Percentiles rank a stretch among this genome's conserved stretches.
Conservation (phyloP, 2,888 invertebrate species). For the Lithophane leautieri region DNA sequence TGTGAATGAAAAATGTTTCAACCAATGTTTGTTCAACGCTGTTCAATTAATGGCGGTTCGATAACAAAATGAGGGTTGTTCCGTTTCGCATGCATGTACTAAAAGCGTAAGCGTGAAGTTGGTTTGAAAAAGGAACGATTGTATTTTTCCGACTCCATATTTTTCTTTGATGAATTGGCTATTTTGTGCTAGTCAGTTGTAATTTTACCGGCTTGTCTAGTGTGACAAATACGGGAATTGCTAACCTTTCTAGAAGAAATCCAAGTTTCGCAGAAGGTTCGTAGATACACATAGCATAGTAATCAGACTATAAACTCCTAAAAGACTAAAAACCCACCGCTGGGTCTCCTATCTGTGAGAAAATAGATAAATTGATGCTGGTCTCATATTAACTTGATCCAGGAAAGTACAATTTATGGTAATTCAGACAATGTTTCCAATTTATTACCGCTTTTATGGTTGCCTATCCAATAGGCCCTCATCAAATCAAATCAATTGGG, state of each 20-base stretch:
- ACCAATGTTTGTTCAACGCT: slow-evolving; percentile 44
- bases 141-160: slow-evolving; percentile 8
- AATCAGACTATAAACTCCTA: background rate
- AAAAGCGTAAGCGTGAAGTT: slow-evolving; percentile 33
- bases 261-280: no score
- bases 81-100: slow-evolving; percentile 15
- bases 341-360: background rate
- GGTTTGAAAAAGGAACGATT: slow-evolving; percentile 40
- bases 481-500: slow-evolving; percentile 51
- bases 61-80: slow-evolving; percentile 48
- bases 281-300: background rate
- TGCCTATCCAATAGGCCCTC: slow-evolving; percentile 21
- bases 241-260: background rate
- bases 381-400: slow-evolving; percentile 4
- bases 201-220: background rate
- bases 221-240: background rate
- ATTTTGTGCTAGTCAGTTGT: background rate
- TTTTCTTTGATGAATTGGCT: slow-evolving; percentile 11
- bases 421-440: slow-evolving; percentile 44
- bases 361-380: slow-evolving; percentile 10
- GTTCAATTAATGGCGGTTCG: slow-evolving; percentile 43
- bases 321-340: background rate
- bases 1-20: slow-evolving; percentile 58
- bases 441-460: slow-evolving; percentile 44
- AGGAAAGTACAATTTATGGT: slow-evolving; percentile 33